These are phyloP conservation scores for Dicaeum eximium DNA, from an alignment of 2,113 vertebrate genomes.

Conservation along the genomic window DNA sequence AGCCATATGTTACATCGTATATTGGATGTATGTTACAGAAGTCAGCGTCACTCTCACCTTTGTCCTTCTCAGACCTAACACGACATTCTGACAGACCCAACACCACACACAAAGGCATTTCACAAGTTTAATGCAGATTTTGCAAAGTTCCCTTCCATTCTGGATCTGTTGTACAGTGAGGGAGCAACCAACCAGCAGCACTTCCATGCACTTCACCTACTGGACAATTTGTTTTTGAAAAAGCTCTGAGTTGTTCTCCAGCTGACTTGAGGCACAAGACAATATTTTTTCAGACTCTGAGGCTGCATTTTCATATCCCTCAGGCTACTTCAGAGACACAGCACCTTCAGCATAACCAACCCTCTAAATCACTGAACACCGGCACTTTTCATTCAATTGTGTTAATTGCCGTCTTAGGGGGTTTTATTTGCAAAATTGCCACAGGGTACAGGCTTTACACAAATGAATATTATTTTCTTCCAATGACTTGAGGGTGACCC, in stretches of 20 bases:
- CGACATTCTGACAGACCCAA: neutral
- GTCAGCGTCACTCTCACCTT: neutral
- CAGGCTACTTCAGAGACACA: neutral
- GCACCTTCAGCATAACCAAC: neutral
- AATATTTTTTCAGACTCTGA: neutral
- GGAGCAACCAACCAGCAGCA: neutral
- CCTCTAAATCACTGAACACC: neutral
- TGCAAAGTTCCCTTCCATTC: neutral
- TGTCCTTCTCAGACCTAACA: neutral
- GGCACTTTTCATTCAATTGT: neutral
- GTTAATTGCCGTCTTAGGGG: neutral
- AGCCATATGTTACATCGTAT: fast-evolving
- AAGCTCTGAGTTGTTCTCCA: neutral
- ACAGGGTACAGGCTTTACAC: neutral
- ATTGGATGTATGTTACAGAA: neutral
- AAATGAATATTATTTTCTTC: neutral
- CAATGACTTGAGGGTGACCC: neutral
- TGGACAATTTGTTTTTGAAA: neutral
- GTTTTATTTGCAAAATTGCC: neutral
- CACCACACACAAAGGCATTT: neutral
- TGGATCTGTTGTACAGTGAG: neutral
- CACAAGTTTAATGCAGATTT: neutral
- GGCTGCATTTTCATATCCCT: neutral
- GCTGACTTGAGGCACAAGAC: neutral
- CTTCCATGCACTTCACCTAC: neutral